These are phyloP conservation scores for Chrysolina americana DNA, from an alignment of 2,888 invertebrate species.

Conservation along the genomic window DNA sequence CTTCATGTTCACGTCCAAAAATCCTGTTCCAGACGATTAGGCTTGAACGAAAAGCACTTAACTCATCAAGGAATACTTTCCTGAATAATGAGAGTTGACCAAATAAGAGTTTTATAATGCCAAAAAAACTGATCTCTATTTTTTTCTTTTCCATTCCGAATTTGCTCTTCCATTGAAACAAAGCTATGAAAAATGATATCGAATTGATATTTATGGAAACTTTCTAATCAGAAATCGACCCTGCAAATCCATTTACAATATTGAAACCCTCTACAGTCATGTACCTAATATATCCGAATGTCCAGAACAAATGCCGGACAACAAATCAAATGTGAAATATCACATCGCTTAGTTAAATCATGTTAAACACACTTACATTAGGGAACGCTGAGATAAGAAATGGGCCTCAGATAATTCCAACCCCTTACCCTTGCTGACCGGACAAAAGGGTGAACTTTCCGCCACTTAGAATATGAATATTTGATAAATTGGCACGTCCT, in stretches of 20 bases:
- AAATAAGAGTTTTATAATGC: too few relatives aligned
- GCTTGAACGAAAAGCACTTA: too few relatives aligned
- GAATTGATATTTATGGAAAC: not conserved
- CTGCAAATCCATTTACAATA: conserved; percentile 15
- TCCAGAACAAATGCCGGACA: conserved; percentile 53
- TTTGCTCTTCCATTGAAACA: not conserved
- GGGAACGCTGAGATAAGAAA: conserved; percentile 58
- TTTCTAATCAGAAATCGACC: conserved; percentile 8
- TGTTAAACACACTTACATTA: conserved; percentile 60
- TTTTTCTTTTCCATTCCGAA: not conserved
- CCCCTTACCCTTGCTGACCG: conserved; percentile 46
- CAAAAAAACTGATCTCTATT: too few relatives aligned
- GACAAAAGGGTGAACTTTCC: conserved; percentile 56
- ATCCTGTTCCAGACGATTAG: too few relatives aligned
- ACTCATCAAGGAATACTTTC: too few relatives aligned
- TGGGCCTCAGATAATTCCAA: conserved; percentile 54
- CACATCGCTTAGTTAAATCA: conserved; percentile 59
- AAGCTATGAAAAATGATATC: not conserved
- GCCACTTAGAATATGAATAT: conserved; percentile 65
- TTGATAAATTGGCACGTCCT: conserved; percentile 58
- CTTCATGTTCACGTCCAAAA: too few relatives aligned
- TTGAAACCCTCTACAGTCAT: not conserved
- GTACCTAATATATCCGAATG: conserved; percentile 42
- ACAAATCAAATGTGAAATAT: conserved; percentile 59
- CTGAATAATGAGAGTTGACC: too few relatives aligned